A percentile compares a stretch with the other conserved stretches of the same genome.
These are phyloP conservation scores for Drosophila micromelanica DNA, from an alignment of 1,140 invertebrate genomes.

Conservation along the genomic window DNA sequence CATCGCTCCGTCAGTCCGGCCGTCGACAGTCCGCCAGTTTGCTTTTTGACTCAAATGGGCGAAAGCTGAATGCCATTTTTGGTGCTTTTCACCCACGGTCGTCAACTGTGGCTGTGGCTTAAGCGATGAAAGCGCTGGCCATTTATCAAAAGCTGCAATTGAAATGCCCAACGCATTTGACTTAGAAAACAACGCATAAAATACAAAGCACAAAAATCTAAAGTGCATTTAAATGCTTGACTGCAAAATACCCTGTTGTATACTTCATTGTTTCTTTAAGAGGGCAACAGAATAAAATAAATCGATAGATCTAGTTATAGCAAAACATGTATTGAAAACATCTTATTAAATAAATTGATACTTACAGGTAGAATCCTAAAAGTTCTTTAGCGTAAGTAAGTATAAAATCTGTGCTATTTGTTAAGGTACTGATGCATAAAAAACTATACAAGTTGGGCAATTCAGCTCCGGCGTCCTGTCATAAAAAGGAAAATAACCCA, in stretches of 20 bases:
- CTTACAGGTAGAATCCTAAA: neutral
- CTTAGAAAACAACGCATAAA: conserved; percentile 63
- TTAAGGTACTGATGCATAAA: conserved; percentile 2
- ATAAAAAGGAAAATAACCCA: conserved; percentile 65
- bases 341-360: neutral
- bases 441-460: conserved; percentile 56
- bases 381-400: neutral
- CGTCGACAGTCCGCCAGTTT: neutral
- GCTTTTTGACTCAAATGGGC: conserved; percentile 65
- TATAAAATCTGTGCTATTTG: conserved; percentile 2
- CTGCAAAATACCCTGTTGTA: conserved; percentile 25
- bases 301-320: too few species aligned
- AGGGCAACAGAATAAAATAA: too few species aligned
- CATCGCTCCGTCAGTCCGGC: neutral
- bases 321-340: neutral
- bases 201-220: conserved; percentile 30
- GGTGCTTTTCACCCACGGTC: conserved; percentile 73
- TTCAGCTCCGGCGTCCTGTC: conserved; percentile 34
- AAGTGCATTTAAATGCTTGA: neutral
- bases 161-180: conserved; percentile 70
- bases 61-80: conserved; percentile 77
- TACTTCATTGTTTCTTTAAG: too few species aligned
- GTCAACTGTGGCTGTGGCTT: conserved; percentile 56
- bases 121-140: conserved; percentile 70
- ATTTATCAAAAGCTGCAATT: conserved; percentile 79